Percentiles rank a stretch among this genome's conserved stretches.
phyloP scores from a whole-genome alignment of 2,113 vertebrate species.

The Osmerus eperlanus region DNA sequence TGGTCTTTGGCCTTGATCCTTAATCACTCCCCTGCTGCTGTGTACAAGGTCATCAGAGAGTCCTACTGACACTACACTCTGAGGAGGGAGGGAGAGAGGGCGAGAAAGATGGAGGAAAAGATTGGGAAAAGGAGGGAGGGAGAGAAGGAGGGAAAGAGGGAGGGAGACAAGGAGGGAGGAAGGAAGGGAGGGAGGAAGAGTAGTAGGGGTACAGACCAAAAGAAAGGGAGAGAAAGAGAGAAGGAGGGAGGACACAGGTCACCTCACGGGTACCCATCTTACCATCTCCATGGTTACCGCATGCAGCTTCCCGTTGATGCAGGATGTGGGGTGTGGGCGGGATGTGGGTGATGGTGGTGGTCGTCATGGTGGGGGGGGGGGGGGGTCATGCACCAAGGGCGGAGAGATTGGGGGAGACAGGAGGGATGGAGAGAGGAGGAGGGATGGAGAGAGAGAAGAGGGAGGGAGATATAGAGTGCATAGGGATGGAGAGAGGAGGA shows the following conservation, averaged over 20 bases:
- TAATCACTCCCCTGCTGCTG: slow-evolving; percentile 70
- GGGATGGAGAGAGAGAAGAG: neutral
- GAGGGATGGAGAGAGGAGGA: neutral
- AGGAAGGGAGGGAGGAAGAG: slow-evolving; percentile 38
- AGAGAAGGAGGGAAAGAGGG: slow-evolving; percentile 18
- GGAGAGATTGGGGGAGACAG: neutral
- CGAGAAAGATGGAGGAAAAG: neutral
- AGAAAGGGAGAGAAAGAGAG: neutral
- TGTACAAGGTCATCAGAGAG: slow-evolving; percentile 72
- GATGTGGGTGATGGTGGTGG: too few relatives aligned
- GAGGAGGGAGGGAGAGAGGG: neutral
- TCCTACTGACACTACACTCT: slow-evolving; percentile 48
- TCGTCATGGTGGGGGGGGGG: too few relatives aligned
- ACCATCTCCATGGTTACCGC: too few relatives aligned
- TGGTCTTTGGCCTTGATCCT: slow-evolving; percentile 69
- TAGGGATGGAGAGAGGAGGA: neutral
- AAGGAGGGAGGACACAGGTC: neutral
- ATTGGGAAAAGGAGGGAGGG: neutral
- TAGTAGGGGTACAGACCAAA: slow-evolving; percentile 3
- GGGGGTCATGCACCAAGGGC: too few relatives aligned
- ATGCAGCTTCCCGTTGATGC: too few relatives aligned
- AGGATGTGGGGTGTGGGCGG: too few relatives aligned
- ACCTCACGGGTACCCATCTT: too few relatives aligned
- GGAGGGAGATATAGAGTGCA: neutral
- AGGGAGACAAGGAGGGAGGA: slow-evolving; percentile 50